Evolutionary conservation across 1,140 invertebrate genomes (phyloP), one percentile per base, ranked within the genome.

Genomic region (Lordiphosa collinella): DNA sequence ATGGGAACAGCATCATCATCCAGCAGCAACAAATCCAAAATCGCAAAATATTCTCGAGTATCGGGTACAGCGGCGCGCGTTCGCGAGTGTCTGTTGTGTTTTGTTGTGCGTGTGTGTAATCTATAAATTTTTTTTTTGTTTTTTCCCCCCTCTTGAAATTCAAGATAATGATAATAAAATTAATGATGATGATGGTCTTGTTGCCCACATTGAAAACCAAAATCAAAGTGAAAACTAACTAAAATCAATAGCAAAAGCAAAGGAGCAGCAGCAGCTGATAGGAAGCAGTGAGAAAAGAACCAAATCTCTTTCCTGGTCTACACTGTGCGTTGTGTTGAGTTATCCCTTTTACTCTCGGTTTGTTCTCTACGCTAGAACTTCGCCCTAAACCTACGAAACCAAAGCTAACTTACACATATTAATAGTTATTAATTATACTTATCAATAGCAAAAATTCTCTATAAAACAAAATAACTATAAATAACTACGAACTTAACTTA

Each of bases 151-250:
- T 43, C 32, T 31, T 16, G n/a, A 29, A 18, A 34, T 49, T 49
- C 37, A 62, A 72, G 67, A 48, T 54, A 57, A 57, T 63, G 29
- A 12, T 52, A 40, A 37, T 44, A 49, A 52, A 35, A 35, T 38
- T 57, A 18, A 60, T 46, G 13, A 59, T 53, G 35, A 40, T 25
- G 34, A 50, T 61, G 44, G 36, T 48, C 34, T 36, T 29, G 25
- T 29, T 25, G 4, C 22, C 4, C 22, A 7, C 22, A 25, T 12
- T n/a, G 10, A 38, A 34, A 46, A 36, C 31, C 25, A 54, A 61
- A 61, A 14, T 50, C 41, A 67, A 57, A 54, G 53, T 63, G 49
- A 59, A 59, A 73, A 52, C 43, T 55, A 57, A 69, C 69, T 69
- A 40, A 54, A 29, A 14, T 13, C 3, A 38, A 14, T 13, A 7